These are phyloP conservation scores for Hanleya hanleyi DNA, from an alignment of 2,888 invertebrate genomes.

Conservation along the genomic window DNA sequence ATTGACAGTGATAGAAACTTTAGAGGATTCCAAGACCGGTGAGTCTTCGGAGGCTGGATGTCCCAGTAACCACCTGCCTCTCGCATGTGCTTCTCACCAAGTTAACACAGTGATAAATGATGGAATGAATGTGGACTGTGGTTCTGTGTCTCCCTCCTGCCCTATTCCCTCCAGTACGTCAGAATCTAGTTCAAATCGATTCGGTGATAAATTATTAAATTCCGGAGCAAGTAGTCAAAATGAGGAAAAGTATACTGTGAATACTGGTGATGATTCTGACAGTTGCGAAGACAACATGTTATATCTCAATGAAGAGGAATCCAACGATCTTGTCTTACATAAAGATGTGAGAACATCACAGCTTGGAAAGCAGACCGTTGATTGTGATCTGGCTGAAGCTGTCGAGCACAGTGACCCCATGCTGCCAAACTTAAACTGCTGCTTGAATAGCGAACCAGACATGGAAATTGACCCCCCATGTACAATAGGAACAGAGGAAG, in stretches of 20 bases:
- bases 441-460: too few relatives aligned
- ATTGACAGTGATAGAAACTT: too few relatives aligned
- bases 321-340: too few relatives aligned
- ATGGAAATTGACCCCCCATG: neutral
- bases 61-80: neutral
- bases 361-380: too few relatives aligned
- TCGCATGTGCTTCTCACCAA: too few relatives aligned
- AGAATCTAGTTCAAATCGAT: neutral
- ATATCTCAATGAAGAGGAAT: neutral
- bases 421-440: neutral
- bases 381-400: too few relatives aligned
- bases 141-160: neutral
- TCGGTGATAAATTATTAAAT: too few relatives aligned
- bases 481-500: neutral
- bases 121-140: neutral
- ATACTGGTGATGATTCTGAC: slow-evolving; percentile 46
- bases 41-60: neutral
- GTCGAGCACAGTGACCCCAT: neutral
- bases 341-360: too few relatives aligned
- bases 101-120: too few relatives aligned
- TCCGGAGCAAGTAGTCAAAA: slow-evolving; percentile 46
- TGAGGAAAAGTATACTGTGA: slow-evolving; percentile 34
- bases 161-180: neutral
- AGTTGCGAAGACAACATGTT: slow-evolving; percentile 18
- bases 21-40: neutral